phyloP scores from a whole-genome alignment of 2,888 invertebrate genomes.

The Aleiodes alternator region DNA sequence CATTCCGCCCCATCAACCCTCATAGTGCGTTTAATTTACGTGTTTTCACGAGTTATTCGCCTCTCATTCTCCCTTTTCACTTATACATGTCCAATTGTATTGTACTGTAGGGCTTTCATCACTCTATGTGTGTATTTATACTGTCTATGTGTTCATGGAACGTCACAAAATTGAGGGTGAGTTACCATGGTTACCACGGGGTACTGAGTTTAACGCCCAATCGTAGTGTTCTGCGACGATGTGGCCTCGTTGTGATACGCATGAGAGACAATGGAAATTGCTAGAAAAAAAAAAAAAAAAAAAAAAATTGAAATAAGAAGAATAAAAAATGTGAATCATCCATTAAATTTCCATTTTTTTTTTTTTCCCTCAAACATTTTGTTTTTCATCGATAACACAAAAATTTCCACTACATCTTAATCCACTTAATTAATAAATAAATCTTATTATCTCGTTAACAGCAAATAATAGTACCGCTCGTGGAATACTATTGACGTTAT shows the following conservation, averaged over 20 bases:
- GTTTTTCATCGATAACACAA: too few relatives aligned
- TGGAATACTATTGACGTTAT: too few relatives aligned
- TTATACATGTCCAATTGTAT: constrained; percentile 5
- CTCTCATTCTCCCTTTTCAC: constrained; percentile 56
- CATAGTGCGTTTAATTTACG: constrained; percentile 74
- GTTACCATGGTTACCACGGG: constrained; percentile 68
- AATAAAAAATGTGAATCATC: too few relatives aligned
- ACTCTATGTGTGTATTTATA: constrained; percentile 26
- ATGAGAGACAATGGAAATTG: constrained; percentile 64
- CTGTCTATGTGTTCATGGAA: constrained; percentile 6
- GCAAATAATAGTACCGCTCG: too few relatives aligned
- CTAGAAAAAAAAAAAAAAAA: constrained; percentile 53
- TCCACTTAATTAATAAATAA: too few relatives aligned
- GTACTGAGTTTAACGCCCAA: constrained; percentile 66
- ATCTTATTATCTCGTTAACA: too few relatives aligned
- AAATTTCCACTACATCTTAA: too few relatives aligned
- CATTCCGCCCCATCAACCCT: constrained; percentile 71
- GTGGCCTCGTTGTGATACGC: constrained; percentile 55
- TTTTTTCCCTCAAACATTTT: too few relatives aligned
- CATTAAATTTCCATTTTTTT: too few relatives aligned
- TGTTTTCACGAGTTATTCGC: constrained; percentile 74
- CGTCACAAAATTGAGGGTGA: constrained; percentile 61
- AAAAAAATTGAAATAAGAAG: not conserved
- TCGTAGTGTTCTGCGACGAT: constrained; percentile 59
- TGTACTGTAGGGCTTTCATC: constrained; percentile 57